These are phyloP conservation scores for Cyphomyrus discorhynchus DNA, from an alignment of 2,113 vertebrate species.

Conservation along the genomic window DNA sequence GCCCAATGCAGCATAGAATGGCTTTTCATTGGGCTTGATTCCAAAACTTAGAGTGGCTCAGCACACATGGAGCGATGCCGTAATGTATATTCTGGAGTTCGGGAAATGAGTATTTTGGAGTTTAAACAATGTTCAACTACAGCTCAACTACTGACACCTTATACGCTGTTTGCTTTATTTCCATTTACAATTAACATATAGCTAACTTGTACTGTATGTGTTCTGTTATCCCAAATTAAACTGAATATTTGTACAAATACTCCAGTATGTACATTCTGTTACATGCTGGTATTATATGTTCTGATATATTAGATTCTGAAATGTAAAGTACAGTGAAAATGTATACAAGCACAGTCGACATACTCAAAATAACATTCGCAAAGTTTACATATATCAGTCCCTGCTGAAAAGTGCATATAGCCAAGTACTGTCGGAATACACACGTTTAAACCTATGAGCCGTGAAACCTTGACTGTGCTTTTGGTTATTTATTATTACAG, in stretches of 20 bases:
- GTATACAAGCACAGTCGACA: not conserved
- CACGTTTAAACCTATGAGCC: not conserved
- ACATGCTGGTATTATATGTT: not conserved
- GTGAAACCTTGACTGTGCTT: not conserved
- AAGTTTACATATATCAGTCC: not conserved
- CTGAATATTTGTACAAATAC: not conserved
- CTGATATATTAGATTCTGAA: not conserved
- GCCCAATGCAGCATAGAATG: slow-evolving; percentile 5
- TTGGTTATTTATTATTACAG: not conserved
- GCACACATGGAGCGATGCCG: not conserved
- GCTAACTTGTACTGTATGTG: not conserved
- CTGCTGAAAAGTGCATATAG: not conserved
- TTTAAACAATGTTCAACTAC: not conserved
- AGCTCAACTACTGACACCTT: not conserved
- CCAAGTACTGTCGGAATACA: not conserved
- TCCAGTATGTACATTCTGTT: not conserved
- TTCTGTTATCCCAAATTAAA: not conserved
- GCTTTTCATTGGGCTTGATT: slow-evolving; percentile 30
- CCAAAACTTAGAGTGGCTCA: slow-evolving; percentile 35
- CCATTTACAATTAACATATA: not conserved
- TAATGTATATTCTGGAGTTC: not conserved
- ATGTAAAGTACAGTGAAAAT: not conserved
- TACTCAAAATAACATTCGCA: not conserved
- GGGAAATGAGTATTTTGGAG: not conserved
- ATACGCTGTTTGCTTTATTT: not conserved